These are phyloP conservation scores for Campylomormyrus numenius DNA, from an alignment of 2,113 vertebrate species.

Conservation along the genomic window DNA sequence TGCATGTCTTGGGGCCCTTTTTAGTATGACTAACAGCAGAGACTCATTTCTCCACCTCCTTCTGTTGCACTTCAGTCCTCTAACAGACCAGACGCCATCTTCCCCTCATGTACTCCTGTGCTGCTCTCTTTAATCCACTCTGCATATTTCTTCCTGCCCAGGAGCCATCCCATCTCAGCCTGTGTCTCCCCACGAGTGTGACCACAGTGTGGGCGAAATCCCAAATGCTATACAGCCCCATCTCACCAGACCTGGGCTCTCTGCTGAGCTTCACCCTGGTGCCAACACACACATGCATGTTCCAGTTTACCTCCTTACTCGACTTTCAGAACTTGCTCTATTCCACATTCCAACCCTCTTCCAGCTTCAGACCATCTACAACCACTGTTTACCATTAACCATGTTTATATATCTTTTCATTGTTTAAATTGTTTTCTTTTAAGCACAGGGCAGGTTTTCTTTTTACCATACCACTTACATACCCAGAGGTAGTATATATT, in stretches of 20 bases:
- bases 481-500: conserved; percentile 26
- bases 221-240: not conserved
- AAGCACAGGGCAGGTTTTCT: not conserved
- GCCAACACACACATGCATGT: not conserved
- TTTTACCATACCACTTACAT: conserved; percentile 27
- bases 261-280: not conserved
- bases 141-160: conserved; percentile 11
- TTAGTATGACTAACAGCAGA: not conserved
- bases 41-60: conserved; percentile 9
- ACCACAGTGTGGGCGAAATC: not conserved
- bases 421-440: not conserved
- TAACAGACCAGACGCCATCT: conserved; percentile 9
- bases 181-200: not conserved
- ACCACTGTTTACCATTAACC: not conserved
- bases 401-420: conserved; percentile 4
- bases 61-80: not conserved
- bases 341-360: not conserved
- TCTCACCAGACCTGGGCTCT: not conserved
- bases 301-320: not conserved
- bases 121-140: not conserved
- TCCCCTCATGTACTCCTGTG: not conserved
- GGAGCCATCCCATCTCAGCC: not conserved
- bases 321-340: not conserved
- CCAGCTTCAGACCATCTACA: not conserved
- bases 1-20: not conserved